These are phyloP conservation scores for Pantelozetes paolii DNA, from an alignment of 2,888 invertebrate species.

Conservation along the genomic window DNA sequence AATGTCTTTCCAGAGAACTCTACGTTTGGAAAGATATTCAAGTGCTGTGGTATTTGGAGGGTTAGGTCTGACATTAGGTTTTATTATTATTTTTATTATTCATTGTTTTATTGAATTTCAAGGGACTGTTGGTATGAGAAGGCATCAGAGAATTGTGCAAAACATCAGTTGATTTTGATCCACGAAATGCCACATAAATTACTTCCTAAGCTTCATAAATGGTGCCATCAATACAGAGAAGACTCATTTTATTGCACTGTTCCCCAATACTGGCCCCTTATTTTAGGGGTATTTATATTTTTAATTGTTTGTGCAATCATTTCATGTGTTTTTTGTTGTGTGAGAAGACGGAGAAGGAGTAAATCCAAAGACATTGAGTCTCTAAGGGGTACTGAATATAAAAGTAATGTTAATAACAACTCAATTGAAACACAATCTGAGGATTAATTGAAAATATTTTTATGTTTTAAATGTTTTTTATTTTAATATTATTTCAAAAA, in stretches of 20 bases:
- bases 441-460: no score
- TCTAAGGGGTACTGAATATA: background rate
- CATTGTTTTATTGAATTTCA: background rate
- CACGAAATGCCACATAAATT: slow-evolving; percentile 28
- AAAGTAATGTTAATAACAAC: background rate
- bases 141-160: background rate
- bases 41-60: slow-evolving; percentile 40
- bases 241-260: slow-evolving; percentile 22
- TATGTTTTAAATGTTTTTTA: no score
- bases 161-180: slow-evolving; percentile 11
- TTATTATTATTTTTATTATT: background rate
- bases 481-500: no score
- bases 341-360: background rate
- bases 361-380: slow-evolving; percentile 1
- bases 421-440: background rate
- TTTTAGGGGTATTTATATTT: background rate
- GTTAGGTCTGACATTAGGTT: background rate
- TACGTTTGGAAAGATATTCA: slow-evolving; percentile 24
- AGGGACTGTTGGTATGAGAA: slow-evolving; percentile 36
- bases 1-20: slow-evolving; percentile 32
- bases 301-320: background rate
- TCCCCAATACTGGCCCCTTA: background rate
- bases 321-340: background rate
- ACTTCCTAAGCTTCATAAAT: slow-evolving; percentile 30
- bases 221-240: slow-evolving; percentile 35